Percentiles rank a stretch among this genome's conserved stretches.
These are phyloP conservation scores for Onychorhynchus coronatus DNA, from an alignment of 2,113 vertebrate genomes.

Conservation along the genomic window DNA sequence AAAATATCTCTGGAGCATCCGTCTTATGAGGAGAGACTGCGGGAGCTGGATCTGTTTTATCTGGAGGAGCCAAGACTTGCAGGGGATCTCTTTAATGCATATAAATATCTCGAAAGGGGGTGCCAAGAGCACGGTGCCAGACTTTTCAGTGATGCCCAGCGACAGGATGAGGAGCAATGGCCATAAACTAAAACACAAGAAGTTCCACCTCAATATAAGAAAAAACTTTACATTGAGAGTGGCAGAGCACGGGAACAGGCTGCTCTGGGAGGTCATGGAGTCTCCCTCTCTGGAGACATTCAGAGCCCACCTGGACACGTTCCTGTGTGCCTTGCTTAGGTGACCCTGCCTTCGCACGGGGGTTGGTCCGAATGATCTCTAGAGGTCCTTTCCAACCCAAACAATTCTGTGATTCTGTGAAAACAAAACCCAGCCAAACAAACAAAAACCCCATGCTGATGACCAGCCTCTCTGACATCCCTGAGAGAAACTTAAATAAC, in stretches of 20 bases:
- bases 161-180: background rate
- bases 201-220: background rate
- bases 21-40: background rate
- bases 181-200: background rate
- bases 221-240: background rate
- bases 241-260: background rate
- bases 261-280: background rate
- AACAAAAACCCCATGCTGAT: background rate
- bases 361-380: background rate
- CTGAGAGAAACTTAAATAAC: background rate
- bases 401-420: background rate
- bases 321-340: background rate
- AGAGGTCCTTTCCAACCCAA: too few species aligned
- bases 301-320: background rate
- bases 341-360: background rate
- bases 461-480: background rate
- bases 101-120: too few species aligned
- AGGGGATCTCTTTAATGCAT: background rate
- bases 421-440: background rate
- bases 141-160: background rate
- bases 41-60: background rate
- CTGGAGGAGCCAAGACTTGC: background rate
- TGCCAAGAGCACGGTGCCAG: background rate
- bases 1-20: background rate
- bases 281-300: accelerated